A percentile compares a stretch with the other conserved stretches of the same genome.
Evolutionary conservation across 2,797 vertebrate genomes (phyloP).

Genomic region (Dromococcyx pavoninus): DNA sequence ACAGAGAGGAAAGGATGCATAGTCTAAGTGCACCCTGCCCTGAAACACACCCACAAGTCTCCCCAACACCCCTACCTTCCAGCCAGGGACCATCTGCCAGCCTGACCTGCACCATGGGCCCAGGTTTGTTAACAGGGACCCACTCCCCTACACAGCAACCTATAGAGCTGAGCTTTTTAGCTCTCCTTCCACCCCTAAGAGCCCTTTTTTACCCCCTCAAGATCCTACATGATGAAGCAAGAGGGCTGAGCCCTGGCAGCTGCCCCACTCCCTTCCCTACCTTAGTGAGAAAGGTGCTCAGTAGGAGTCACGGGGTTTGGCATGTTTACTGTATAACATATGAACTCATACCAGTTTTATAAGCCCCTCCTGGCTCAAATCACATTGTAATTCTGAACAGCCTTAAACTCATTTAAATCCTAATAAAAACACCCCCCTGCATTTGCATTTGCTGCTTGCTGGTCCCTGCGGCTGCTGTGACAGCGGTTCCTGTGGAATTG

Average conservation of each 20-base stretch:
- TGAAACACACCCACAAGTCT: background rate
- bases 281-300: background rate
- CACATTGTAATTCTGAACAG: conserved; percentile 67
- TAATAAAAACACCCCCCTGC: conserved; percentile 56
- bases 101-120: background rate
- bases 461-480: conserved; percentile 8
- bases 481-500: conserved; percentile 8
- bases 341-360: conserved; percentile 34
- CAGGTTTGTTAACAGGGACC: background rate
- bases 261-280: background rate
- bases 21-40: background rate
- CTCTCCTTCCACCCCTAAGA: background rate
- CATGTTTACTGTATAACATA: background rate
- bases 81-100: background rate
- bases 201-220: background rate
- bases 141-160: background rate
- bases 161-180: background rate
- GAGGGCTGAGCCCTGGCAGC: background rate
- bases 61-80: background rate
- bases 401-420: conserved; percentile 69
- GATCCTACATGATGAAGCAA: accelerated
- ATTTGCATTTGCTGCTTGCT: conserved; percentile 45
- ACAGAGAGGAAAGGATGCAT: background rate
- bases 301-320: background rate
- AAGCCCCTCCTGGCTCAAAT: conserved; percentile 48